Evolutionary conservation across 2,888 invertebrate genomes (phyloP), one percentile per base, ranked within the genome.

Genomic region (Lasioglossum lativentre): DNA sequence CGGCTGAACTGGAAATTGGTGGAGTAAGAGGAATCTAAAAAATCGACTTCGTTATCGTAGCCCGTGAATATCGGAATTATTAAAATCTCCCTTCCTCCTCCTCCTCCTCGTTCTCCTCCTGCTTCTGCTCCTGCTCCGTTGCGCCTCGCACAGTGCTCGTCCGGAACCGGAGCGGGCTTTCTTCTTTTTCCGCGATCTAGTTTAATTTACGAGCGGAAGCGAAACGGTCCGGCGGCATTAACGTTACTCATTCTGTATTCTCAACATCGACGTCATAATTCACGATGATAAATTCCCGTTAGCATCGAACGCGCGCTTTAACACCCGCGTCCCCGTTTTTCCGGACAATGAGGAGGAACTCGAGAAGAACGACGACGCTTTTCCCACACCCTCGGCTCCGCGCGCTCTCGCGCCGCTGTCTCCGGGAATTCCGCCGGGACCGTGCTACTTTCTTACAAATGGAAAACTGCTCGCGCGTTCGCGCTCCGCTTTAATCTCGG

Each of bases 381-480:
- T 19, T 19, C 78, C 75, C 73, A 68, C 81, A 70, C 71, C 81
- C 73, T 34, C 52, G 47, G 19, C 5, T 19, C 47, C 23, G 6
- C 23, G 6, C 19, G 47, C 47, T 47, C 19, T 47, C 47, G 5
- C 47, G 19, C 19, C 47, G 19, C 47, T 47, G 47, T 47, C 47
- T 47, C 80, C 83, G 90, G 90, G 90, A 92, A 88, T 89, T 91
- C 92, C 86, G 87, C 59, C 16, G 86, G 85, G 89, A 86, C 90
- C 68, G 68, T 68, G 19, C 91, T 93, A 91, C 93, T 93, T 93
- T 93, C 93, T 94, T 92, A 92, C 91, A 93, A 93, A 94, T 93
- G 92, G 91, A 93, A 93, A 93, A 93, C 92, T 91, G 90, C 87
- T 89, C 88, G 84, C 88, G 84, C 78, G 85, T 80, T 19, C 71